These are phyloP conservation scores for Caloenas nicobarica DNA, from an alignment of 2,113 vertebrate species.

Conservation along the genomic window DNA sequence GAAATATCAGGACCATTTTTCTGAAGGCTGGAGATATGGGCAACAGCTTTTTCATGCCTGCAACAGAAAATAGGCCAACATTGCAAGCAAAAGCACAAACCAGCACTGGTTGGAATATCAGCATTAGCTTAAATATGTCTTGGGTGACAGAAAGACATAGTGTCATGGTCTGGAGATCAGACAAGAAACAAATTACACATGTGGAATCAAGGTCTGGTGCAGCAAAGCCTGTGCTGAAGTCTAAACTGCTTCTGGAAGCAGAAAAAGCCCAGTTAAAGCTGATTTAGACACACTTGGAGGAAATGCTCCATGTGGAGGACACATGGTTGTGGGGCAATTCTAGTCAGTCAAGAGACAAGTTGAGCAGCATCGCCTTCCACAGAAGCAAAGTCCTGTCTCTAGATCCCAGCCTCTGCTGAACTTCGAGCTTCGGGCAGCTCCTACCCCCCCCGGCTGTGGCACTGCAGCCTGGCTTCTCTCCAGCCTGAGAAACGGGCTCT, in stretches of 20 bases:
- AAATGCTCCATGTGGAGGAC: background rate
- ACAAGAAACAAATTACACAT: background rate
- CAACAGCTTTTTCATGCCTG: background rate
- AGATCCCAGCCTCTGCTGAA: background rate
- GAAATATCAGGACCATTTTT: background rate
- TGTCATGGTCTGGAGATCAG: background rate
- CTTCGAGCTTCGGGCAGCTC: background rate
- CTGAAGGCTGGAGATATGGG: background rate
- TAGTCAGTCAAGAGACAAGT: background rate
- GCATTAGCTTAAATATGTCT: background rate
- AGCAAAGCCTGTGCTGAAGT: background rate
- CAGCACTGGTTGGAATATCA: background rate
- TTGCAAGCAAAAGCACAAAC: background rate
- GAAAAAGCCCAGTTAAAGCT: background rate
- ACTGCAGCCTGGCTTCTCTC: background rate
- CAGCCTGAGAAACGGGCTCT: fast-evolving
- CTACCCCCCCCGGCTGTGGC: background rate
- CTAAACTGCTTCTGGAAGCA: background rate
- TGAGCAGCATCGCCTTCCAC: background rate
- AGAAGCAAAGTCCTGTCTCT: background rate
- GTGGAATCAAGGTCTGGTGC: background rate
- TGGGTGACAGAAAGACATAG: background rate
- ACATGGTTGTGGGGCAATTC: background rate
- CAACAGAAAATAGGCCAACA: background rate
- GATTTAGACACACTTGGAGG: background rate